phyloP scores from a whole-genome alignment of 2,888 invertebrate species.

The Dolomedes plantarius region DNA sequence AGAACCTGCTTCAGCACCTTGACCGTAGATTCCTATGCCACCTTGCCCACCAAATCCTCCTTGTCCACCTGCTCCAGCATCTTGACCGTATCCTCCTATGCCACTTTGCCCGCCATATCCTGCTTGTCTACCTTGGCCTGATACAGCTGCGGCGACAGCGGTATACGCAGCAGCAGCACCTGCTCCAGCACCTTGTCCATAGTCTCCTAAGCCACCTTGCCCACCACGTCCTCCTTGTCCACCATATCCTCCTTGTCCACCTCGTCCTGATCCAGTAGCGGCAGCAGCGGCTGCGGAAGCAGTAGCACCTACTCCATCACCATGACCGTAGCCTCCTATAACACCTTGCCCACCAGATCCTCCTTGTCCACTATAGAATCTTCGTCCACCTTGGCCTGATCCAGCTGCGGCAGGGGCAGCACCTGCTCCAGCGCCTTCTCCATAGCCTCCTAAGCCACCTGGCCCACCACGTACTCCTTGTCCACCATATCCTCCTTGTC shows the following conservation, averaged over 20 bases:
- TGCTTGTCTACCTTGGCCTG: not conserved
- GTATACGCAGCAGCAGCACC: not conserved
- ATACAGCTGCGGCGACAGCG: not conserved
- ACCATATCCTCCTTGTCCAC: not conserved
- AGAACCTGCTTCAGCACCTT: not conserved
- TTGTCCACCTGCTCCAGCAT: not conserved
- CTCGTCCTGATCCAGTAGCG: not conserved
- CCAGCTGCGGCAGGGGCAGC: not conserved
- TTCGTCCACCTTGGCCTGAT: not conserved
- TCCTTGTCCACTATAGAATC: not conserved
- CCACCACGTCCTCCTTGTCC: too few relatives aligned
- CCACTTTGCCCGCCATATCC: not conserved
- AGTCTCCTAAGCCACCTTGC: not conserved
- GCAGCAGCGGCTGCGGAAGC: too few relatives aligned
- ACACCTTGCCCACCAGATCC: not conserved
- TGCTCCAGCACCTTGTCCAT: not conserved
- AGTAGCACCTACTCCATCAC: not conserved
- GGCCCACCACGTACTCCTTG: not conserved
- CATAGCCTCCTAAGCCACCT: not conserved
- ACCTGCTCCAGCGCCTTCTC: not conserved
- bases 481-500: not conserved
- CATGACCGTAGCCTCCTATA: not conserved
- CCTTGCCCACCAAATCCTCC: too few relatives aligned
- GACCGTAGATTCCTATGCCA: too few relatives aligned
- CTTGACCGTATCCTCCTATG: too few relatives aligned